Evolutionary conservation across 92 coral and sea anemone genomes (phyloP).

Genomic region (Pocillopora grandis): DNA sequence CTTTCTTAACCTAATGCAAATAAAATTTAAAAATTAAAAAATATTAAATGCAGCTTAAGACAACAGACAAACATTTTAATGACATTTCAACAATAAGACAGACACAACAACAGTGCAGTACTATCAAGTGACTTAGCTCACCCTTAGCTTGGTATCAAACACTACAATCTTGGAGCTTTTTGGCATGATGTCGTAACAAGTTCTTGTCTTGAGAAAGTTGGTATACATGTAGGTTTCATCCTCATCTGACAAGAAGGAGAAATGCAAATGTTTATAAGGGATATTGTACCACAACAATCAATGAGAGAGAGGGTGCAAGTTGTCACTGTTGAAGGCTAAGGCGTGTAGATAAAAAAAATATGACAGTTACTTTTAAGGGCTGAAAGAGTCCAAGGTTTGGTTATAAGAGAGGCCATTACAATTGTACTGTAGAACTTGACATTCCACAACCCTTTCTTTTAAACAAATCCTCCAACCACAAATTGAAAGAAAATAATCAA

Average conservation of each 20-base stretch:
- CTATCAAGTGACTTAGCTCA: conserved; percentile 24
- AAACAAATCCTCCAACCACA: too few species aligned
- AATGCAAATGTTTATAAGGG: neutral
- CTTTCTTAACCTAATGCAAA: conserved; percentile 83
- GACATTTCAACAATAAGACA: too few species aligned
- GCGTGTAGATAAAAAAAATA: too few species aligned
- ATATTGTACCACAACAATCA: neutral
- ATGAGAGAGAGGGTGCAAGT: neutral
- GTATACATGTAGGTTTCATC: conserved; percentile 84
- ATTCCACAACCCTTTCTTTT: too few species aligned
- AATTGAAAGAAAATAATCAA: too few species aligned
- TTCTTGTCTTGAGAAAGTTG: conserved; percentile 78
- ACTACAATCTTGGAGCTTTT: conserved; percentile 97
- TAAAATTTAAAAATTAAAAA: neutral
- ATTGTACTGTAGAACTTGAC: too few species aligned
- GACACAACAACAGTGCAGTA: neutral
- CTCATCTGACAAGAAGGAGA: conserved; percentile 28
- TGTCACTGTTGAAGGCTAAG: neutral
- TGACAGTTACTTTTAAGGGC: too few species aligned
- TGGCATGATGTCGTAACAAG: conserved; percentile 93
- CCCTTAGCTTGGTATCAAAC: conserved; percentile 90
- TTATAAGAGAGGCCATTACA: too few species aligned
- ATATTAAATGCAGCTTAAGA: neutral
- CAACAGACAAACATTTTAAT: too few species aligned
- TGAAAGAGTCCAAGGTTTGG: too few species aligned